Conservation (phyloP, 2,113 vertebrate genomes). For the Parotia lawesii region DNA sequence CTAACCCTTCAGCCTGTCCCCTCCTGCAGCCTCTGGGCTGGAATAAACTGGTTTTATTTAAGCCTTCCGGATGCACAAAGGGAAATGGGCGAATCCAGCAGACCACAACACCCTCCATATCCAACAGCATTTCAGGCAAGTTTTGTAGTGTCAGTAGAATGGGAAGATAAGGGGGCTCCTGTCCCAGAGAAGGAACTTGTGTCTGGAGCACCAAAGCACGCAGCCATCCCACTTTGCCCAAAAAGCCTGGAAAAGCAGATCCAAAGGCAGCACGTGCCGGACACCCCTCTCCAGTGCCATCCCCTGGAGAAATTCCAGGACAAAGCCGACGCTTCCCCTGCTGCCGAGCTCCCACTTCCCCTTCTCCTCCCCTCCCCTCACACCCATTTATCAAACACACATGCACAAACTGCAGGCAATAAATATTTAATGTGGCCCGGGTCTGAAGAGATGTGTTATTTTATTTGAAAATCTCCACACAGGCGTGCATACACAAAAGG, state of each 20-base stretch:
- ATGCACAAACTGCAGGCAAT: slow-evolving; percentile 64
- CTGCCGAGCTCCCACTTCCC: not conserved
- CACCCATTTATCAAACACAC: slow-evolving; percentile 60
- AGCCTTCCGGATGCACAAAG: not conserved
- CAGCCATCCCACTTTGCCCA: not conserved
- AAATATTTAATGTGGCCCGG: slow-evolving; percentile 73
- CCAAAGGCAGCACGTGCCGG: rapidly evolving
- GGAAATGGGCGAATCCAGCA: not conserved
- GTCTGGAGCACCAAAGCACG: not conserved
- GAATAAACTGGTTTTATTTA: not conserved
- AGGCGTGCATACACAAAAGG: not conserved
- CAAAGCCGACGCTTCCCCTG: not conserved
- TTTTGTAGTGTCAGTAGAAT: not conserved
- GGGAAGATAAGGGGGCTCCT: not conserved
- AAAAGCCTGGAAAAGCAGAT: not conserved
- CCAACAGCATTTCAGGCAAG: not conserved
- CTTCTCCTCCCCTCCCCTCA: not conserved
- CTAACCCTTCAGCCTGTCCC: not conserved
- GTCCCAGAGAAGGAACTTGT: not conserved
- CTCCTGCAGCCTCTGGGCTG: not conserved
- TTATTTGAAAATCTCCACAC: slow-evolving; percentile 66
- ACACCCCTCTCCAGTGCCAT: not conserved
- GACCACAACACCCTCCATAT: not conserved
- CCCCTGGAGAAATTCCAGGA: not conserved
- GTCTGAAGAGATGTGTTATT: slow-evolving; percentile 58